Conservation (phyloP, 2,797 vertebrate species). For the Botia kubotai region DNA sequence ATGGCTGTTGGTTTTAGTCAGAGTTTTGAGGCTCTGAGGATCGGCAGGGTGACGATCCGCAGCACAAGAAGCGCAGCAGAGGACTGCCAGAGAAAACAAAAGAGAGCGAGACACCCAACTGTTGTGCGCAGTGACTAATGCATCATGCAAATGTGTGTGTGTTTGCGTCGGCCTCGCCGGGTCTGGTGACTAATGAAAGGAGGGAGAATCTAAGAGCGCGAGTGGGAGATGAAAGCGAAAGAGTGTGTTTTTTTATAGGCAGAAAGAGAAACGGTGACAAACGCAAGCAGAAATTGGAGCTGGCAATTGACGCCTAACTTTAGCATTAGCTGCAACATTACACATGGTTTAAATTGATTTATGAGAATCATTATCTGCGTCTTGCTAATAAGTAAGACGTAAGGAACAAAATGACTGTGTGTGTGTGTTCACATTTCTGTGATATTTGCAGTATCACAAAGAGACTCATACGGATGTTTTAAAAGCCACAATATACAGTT, state of each 20-base stretch:
- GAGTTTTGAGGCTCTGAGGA: conserved; percentile 37
- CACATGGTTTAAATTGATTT: too few species aligned
- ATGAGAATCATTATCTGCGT: too few species aligned
- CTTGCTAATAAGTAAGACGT: too few species aligned
- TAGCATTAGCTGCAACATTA: too few species aligned
- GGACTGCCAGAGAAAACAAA: conserved; percentile 53
- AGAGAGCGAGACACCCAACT: conserved; percentile 34
- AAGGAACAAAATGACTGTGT: too few species aligned
- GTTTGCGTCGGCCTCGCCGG: conserved; percentile 12
- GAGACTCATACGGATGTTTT: too few species aligned
- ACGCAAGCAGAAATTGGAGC: background rate
- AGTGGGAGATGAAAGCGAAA: background rate
- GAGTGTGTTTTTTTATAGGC: background rate
- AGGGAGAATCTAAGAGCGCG: conserved; percentile 5
- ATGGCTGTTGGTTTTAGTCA: conserved; percentile 61
- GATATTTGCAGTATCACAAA: too few species aligned
- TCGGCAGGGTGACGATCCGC: conserved; percentile 41
- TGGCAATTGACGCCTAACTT: too few species aligned
- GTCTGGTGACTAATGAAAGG: conserved; percentile 17
- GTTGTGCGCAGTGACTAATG: conserved; percentile 30
- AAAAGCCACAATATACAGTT: background rate
- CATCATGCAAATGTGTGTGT: conserved; percentile 41
- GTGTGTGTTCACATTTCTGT: too few species aligned
- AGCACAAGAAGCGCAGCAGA: conserved; percentile 41
- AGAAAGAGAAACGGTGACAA: background rate